Base-by-base conservation (phyloP, 2,113 vertebrate species). In the Girardinichthys multiradiatus region DNA sequence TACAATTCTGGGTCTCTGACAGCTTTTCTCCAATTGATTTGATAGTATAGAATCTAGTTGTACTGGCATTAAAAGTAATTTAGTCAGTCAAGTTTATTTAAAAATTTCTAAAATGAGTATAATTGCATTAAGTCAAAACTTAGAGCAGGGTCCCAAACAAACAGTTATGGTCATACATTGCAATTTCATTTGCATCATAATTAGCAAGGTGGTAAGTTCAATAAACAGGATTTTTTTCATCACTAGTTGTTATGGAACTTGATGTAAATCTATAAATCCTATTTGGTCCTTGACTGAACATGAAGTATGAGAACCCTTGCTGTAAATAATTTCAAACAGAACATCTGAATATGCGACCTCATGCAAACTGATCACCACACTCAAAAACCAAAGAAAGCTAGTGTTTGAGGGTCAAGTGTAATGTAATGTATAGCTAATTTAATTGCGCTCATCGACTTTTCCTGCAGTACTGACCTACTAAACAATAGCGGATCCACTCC, bases 391-490 rank as follows among this genome's bases (percentile, higher is more conserved):
- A 4, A 24, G 45, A 62, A 77, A 73, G 62, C 64, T 59, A 68
- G 69, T 9, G 54, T 67, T 82, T 84, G 77, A 89, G 87, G 86
- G 89, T 88, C 83, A 81, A 69, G 68, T 58, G 58, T 86, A 85
- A 87, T 86, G 85, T 74, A 80, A 89, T 86, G 85, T 79, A 87
- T 83, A 81, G 85, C 69, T 90, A 90, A 90, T 88, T 74, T 71
- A 37, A 76, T 69, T 48, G 70, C 29, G 8, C 28, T 48, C 80
- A 91, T 91, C 35, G 85, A 91, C 81, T 86, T 86, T 33, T 83
- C 64, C 84, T 70, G 87, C 82, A 76, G 85, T 15, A 74, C 84
- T 89, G 88, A 88, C 89, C 88, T 88, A 90, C 88, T 90, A 91
- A 91, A 89, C 78, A 81, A 77, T 70, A 86, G 39, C 42, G 7